phyloP scores from a whole-genome alignment of 2,888 invertebrate species.

The Leptinotarsa haldemani region DNA sequence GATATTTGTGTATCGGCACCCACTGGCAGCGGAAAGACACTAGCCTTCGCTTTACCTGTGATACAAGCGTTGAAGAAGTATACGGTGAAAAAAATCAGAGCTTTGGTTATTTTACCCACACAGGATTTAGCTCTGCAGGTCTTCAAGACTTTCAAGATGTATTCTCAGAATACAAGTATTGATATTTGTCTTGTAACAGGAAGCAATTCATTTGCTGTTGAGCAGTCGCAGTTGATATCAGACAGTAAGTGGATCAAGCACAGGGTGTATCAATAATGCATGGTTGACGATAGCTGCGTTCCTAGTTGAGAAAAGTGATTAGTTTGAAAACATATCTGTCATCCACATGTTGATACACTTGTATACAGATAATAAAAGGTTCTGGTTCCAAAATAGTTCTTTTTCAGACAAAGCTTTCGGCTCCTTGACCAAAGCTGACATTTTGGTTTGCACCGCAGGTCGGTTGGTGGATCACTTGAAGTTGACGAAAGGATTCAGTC shows the following conservation, averaged over 20 bases:
- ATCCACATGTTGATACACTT: too few relatives aligned
- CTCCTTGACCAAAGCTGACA: constrained; percentile 77
- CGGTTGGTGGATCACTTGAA: constrained; percentile 92
- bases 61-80: constrained; percentile 72
- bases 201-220: constrained; percentile 73
- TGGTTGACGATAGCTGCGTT: too few relatives aligned
- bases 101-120: constrained; percentile 92
- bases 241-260: constrained; percentile 61
- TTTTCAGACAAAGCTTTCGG: constrained; percentile 70
- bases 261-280: too few relatives aligned
- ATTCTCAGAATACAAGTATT: constrained; percentile 75
- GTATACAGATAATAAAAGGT: too few relatives aligned
- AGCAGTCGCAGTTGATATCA: constrained; percentile 74
- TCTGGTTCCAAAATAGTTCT: too few relatives aligned
- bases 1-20: constrained; percentile 98
- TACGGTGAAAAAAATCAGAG: constrained; percentile 72
- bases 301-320: too few relatives aligned
- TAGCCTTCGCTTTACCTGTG: constrained; percentile 93
- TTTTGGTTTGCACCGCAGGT: constrained; percentile 93
- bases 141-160: constrained; percentile 81
- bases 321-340: too few relatives aligned
- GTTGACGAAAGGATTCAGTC: constrained; percentile 81
- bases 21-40: constrained; percentile 97
- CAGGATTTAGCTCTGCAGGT: constrained; percentile 93
- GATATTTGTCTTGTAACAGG: constrained; percentile 79